Conservation (phyloP, 2,888 invertebrate genomes). For the Aplocera efformata region DNA sequence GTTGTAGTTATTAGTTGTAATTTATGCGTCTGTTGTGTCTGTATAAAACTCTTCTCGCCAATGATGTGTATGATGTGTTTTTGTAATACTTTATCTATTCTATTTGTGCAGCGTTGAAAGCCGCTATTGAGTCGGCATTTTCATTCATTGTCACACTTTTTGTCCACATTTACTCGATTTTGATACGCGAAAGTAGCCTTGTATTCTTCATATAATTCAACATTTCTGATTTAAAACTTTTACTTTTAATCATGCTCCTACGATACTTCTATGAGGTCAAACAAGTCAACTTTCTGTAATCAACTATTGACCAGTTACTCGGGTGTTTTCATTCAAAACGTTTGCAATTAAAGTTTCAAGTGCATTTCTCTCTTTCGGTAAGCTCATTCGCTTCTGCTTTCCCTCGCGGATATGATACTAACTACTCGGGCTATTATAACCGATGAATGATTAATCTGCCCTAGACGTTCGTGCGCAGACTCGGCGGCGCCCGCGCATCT, state of each 20-base stretch:
- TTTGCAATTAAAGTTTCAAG: conserved; percentile 7
- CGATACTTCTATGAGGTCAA: conserved; percentile 4
- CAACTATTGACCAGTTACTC: conserved; percentile 4
- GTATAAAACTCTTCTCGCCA: too few species aligned
- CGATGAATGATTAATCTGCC: conserved; percentile 54
- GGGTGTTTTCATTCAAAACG: conserved; percentile 4
- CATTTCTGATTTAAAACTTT: too few species aligned
- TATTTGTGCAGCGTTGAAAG: conserved; percentile 44
- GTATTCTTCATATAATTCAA: background rate
- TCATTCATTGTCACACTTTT: conserved; percentile 54
- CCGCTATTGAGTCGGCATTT: conserved; percentile 58
- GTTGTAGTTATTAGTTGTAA: too few species aligned
- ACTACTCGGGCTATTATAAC: conserved; percentile 28
- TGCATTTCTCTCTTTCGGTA: conserved; percentile 5
- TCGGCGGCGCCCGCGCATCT: conserved; percentile 63
- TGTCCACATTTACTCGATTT: conserved; percentile 32
- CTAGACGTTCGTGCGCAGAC: conserved; percentile 63
- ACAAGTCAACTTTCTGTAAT: conserved; percentile 11
- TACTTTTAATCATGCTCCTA: too few species aligned
- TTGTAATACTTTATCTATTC: too few species aligned
- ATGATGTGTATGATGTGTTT: too few species aligned
- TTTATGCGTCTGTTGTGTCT: too few species aligned
- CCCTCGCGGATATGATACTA: conserved; percentile 26
- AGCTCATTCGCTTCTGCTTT: conserved; percentile 4
- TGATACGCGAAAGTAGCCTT: conserved; percentile 11